These are phyloP conservation scores for Latheticus oryzae DNA, from an alignment of 2,888 invertebrate genomes.

Conservation along the genomic window DNA sequence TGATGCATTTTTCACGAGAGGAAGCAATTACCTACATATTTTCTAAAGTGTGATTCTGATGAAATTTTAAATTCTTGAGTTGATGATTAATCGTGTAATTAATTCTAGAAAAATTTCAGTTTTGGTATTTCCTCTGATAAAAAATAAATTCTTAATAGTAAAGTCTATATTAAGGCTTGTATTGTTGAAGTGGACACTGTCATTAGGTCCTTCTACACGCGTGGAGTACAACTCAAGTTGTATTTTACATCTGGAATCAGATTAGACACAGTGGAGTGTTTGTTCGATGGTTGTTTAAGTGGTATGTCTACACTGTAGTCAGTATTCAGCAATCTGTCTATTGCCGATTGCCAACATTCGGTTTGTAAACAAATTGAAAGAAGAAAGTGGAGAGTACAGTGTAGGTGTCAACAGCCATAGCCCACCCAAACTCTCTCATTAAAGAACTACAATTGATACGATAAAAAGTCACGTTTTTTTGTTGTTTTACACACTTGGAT, in stretches of 20 bases:
- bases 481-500: too few relatives aligned
- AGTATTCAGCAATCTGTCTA: constrained; percentile 40
- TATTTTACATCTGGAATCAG: constrained; percentile 48
- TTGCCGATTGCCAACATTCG: constrained; percentile 41
- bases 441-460: too few relatives aligned
- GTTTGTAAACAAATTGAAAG: constrained; percentile 39
- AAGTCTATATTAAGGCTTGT: too few relatives aligned
- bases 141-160: too few relatives aligned
- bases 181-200: not conserved
- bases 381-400: constrained; percentile 31
- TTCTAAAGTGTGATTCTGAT: too few relatives aligned
- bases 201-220: constrained; percentile 15
- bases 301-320: constrained; percentile 33
- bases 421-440: constrained; percentile 40
- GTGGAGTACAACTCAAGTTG: constrained; percentile 19
- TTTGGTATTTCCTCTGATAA: too few relatives aligned
- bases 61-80: too few relatives aligned
- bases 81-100: too few relatives aligned
- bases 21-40: too few relatives aligned
- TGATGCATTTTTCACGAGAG: constrained; percentile 1
- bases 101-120: too few relatives aligned
- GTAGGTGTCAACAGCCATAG: constrained; percentile 33
- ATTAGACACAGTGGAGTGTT: constrained; percentile 53
- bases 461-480: too few relatives aligned
- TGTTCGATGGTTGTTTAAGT: constrained; percentile 46